phyloP scores from a whole-genome alignment of 2,113 vertebrate species.

The Rattus norvegicus region GRCr8 NC_086019.1:208794001-208794500 shows the following conservation, averaged over 20 bases:
- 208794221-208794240: neutral
- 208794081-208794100: neutral
- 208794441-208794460: neutral
- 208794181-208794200: neutral
- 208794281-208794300: neutral
- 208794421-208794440: neutral
- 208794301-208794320: neutral
- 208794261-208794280: neutral
- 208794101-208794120: neutral
- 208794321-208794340: too few relatives aligned
- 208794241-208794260: neutral
- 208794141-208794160: neutral
- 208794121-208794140: neutral
- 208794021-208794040: neutral
- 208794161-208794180: rapidly evolving
- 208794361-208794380: neutral
- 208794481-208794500: neutral
- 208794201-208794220: too few relatives aligned
- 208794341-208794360: neutral
- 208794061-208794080: neutral
- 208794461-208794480: neutral
- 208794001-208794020: neutral
- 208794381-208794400: neutral
- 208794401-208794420: neutral
- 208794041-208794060: neutral